phyloP scores from a whole-genome alignment of 2,113 vertebrate species.

The Caretta caretta region DNA sequence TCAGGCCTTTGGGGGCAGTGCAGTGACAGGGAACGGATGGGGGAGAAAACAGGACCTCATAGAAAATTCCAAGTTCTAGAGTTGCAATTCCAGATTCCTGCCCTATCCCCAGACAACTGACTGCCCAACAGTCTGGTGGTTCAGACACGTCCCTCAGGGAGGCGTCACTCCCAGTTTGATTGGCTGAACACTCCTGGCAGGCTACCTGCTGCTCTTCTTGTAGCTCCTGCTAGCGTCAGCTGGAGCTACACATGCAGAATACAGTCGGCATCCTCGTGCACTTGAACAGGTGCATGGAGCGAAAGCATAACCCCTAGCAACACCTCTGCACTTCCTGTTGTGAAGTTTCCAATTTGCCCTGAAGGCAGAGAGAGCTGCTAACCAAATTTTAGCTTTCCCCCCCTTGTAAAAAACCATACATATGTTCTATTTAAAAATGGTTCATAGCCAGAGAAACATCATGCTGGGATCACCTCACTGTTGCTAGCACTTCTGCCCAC shows the following conservation, averaged over 20 bases:
- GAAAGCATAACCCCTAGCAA: rapidly evolving
- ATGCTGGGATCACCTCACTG: background rate
- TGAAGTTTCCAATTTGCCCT: background rate
- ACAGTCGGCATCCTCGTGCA: background rate
- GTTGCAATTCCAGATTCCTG: too few relatives aligned
- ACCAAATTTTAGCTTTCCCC: background rate
- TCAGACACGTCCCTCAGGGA: too few relatives aligned
- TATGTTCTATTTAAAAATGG: rapidly evolving
- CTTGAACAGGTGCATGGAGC: background rate
- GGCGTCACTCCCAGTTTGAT: background rate
- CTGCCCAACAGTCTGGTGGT: too few relatives aligned
- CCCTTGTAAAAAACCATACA: background rate
- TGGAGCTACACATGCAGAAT: background rate
- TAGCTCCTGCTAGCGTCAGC: background rate
- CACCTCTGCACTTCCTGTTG: rapidly evolving
- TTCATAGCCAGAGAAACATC: background rate
- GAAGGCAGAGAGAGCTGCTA: background rate
- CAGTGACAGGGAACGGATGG: too few relatives aligned
- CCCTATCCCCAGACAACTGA: too few relatives aligned
- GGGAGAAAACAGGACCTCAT: too few relatives aligned
- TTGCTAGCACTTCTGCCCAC: background rate
- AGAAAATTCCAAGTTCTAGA: too few relatives aligned
- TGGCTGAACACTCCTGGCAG: too few relatives aligned
- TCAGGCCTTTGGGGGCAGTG: too few relatives aligned
- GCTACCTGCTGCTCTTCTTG: background rate